Base-by-base conservation (phyloP, 2,113 vertebrate species). In the Chaetodon auriga region DNA sequence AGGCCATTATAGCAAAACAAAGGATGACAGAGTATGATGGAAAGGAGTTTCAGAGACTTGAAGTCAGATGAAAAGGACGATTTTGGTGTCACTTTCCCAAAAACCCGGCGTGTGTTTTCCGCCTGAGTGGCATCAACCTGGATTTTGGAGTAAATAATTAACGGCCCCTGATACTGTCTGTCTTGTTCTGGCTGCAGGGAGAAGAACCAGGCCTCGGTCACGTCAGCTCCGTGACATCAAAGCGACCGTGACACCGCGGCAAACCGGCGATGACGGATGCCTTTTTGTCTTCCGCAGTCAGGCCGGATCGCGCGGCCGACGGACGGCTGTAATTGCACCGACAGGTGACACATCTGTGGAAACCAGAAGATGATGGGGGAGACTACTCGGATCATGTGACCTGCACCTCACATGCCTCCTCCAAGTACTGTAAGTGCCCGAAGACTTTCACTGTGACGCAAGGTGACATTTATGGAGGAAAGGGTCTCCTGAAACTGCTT, bases 311-410 rank as follows among this genome's bases (percentile, higher is more conserved):
- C 8, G 45, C 2, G 81, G 82, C 80, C 81, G 0, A 25, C 2
- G 23, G 83, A 87, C 82, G 65, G 35, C 36, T 23, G 72, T 95
- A 93, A 94, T 95, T 53, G 85, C 54, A 13, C 80, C 70, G 94
- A 95, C 93, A 93, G 93, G 93, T 94, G 94, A 93, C 93, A 90
- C 86, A 63, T 80, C 75, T 82, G 93, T 87, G 90, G 93, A 93
- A 90, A 90, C 83, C 80, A 75, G 72, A 85, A 90, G 92, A 91
- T 91, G 92, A 93, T 84, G 85, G 78, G 53, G 45, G 43, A 78
- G 92, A 87, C 84, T 61, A 43, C 79, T 83, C 25, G 8, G 63
- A 84, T 92, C 92, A 74, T 53, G 76, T 85, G 91, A 87, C 88
- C 88, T 65, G 86, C 88, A 49, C 82, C 76, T 91, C 89, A 90